Base-by-base conservation (phyloP, 2,113 vertebrate species). In the Oncorhynchus keta region DNA sequence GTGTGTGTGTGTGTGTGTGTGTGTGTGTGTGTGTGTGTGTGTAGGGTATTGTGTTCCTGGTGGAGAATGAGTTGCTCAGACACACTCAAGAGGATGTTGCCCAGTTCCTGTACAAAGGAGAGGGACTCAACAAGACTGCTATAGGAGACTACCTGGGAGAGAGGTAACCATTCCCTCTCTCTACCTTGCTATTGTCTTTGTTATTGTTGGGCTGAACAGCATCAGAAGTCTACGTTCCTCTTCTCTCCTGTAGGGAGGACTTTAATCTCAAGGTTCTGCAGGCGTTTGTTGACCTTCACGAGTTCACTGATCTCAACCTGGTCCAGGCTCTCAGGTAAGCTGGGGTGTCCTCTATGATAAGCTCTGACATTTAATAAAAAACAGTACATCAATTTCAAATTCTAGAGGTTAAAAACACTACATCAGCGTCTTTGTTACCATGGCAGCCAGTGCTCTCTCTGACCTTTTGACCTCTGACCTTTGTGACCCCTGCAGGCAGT, bases 291-390 rank as follows among this genome's bases (percentile, higher is more conserved):
- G 96, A 97, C 85, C 95, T 97, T 71, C 96, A 97, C 0, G 96
- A 97, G 88, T 97, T 97, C 88, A 97, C 96, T 0, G 96, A 97
- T 89, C 95, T 97, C 76, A 97, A 97, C 80, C 87, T 97, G n/a
- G 96, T 97, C 13, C 96, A 97, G 86, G 96, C 96, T 4, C 95
- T 97, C 80, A 93, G 96, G 96, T 96, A 83, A 93, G 84, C 55
- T 3, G 1, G 22, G 22, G 5, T 24, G 26, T 35, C 5, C 26
- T 9, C 13, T 78, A 49, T 1, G 51, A 55, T 55, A 5, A 55
- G 3, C 51, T 5, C 16, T 55, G 12, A 1, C 12, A 18, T 16
- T 55, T 16, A 55, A 55, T 55, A 18, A 55, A 55, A 55, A 55
- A 18, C 16, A 45, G 39, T 45, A 45, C 39, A 45, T 45, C 2